Evolutionary conservation across 1,140 invertebrate genomes (phyloP), one percentile per base, ranked within the genome.

Genomic region (Adoxophyes honmai): DNA sequence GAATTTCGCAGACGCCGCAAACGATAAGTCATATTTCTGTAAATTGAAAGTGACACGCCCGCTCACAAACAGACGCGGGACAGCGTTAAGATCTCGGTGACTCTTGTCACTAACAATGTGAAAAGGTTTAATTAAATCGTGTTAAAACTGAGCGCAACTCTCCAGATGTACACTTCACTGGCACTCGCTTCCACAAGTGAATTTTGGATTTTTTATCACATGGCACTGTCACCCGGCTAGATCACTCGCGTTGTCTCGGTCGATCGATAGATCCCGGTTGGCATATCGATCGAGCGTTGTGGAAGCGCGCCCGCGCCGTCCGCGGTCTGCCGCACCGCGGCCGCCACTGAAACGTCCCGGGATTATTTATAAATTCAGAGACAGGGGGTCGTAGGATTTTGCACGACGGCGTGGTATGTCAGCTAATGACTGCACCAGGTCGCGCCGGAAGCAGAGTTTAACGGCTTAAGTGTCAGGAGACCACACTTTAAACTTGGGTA

Each of bases 301-400:
- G 42, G 42, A 48, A 28, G 75, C 68, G 81, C 81, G 81, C 75
- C 80, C 83, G 83, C 83, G 83, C 80, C 84, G 84, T 85, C 79
- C 84, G 84, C 82, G 81, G 82, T 75, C 69, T 67, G 68, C 78
- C 75, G 68, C 80, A 79, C 73, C 84, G 81, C 73, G 80, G 76
- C 78, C 78, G 79, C 82, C 84, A 87, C 84, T 87, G 84, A 48
- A 48, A 74, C 81, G 62, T 48, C 75, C 68, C 73, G 78, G 82
- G 77, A 84, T 86, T 88, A 88, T 88, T 88, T 88, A 86, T 88
- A 88, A 88, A 86, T 85, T 78, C 73, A 80, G 73, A 84, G 80
- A 88, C 85, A 86, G 75, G 82, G 81, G 84, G 84, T 88, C 85
- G 85, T 86, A 88, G 85, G 86, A 80, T 83, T n/a, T 88, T 72